A percentile compares a stretch with the other conserved stretches of the same genome.
These are phyloP conservation scores for Aphaenogaster ashmeadi DNA, from an alignment of 1,140 invertebrate genomes.

Conservation along the genomic window DNA sequence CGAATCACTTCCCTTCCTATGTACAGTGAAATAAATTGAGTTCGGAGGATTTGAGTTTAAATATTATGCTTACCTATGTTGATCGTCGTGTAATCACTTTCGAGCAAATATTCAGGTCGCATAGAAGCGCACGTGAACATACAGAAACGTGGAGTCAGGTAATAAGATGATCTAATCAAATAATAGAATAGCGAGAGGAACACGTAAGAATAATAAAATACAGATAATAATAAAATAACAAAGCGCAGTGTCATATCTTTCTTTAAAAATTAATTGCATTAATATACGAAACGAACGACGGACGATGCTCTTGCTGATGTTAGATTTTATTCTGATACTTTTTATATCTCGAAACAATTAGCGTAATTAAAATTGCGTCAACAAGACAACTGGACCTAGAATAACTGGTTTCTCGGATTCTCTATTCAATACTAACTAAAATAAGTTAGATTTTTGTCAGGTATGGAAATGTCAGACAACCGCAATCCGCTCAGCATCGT, in stretches of 20 bases:
- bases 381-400: neutral
- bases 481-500: conserved; percentile 7
- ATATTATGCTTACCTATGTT: conserved; percentile 24
- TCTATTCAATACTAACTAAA: neutral
- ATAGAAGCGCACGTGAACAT: neutral
- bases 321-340: neutral
- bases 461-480: neutral
- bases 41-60: conserved; percentile 17
- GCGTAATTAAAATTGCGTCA: neutral
- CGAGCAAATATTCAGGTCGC: conserved; percentile 39
- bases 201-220: neutral
- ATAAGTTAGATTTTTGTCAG: neutral
- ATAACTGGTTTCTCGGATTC: too few species aligned
- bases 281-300: too few species aligned
- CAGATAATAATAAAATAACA: neutral
- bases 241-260: neutral
- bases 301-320: neutral
- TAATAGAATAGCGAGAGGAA: neutral
- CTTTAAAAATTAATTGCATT: conserved; percentile 1
- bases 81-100: conserved; percentile 32
- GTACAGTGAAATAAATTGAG: conserved; percentile 53
- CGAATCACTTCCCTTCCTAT: conserved; percentile 34
- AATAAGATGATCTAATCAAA: conserved; percentile 5
- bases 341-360: neutral
- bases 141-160: neutral